phyloP scores from a whole-genome alignment of 1,140 invertebrate genomes.

The Zaprionus vittiger region DNA sequence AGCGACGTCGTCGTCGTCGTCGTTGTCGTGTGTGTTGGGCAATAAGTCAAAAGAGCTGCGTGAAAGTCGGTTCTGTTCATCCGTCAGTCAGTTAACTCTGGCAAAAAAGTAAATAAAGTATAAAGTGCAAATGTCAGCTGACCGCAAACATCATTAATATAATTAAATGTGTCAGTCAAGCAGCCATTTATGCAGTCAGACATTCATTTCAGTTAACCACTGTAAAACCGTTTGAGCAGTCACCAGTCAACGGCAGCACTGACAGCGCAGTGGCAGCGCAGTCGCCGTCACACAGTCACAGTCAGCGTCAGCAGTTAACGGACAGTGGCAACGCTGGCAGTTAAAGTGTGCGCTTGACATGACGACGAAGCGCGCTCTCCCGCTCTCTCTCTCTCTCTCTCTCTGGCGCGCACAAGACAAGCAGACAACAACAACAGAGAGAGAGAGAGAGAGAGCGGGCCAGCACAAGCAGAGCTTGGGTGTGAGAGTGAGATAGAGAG shows the following conservation, averaged over 20 bases:
- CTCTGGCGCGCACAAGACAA: no score
- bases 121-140: conserved; percentile 84
- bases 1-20: conserved; percentile 7
- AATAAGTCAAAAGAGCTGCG: conserved; percentile 61
- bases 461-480: not conserved
- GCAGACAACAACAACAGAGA: no score
- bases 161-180: conserved; percentile 84
- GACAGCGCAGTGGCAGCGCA: conserved; percentile 4
- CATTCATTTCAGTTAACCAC: conserved; percentile 78
- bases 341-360: conserved; percentile 76
- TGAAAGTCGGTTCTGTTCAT: conserved; percentile 54
- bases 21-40: conserved; percentile 55
- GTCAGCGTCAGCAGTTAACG: conserved; percentile 27
- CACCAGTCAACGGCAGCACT: conserved; percentile 9
- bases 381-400: conserved; percentile 18
- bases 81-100: conserved; percentile 38
- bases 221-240: conserved; percentile 28
- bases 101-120: conserved; percentile 74
- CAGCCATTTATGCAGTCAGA: conserved; percentile 78
- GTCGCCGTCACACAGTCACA: conserved; percentile 5
- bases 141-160: conserved; percentile 84
- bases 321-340: conserved; percentile 54
- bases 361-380: conserved; percentile 25
- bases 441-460: no score
- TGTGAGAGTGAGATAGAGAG: not conserved